phyloP scores from a whole-genome alignment of 1,140 invertebrate genomes.

The Drosophila arawakana region DNA sequence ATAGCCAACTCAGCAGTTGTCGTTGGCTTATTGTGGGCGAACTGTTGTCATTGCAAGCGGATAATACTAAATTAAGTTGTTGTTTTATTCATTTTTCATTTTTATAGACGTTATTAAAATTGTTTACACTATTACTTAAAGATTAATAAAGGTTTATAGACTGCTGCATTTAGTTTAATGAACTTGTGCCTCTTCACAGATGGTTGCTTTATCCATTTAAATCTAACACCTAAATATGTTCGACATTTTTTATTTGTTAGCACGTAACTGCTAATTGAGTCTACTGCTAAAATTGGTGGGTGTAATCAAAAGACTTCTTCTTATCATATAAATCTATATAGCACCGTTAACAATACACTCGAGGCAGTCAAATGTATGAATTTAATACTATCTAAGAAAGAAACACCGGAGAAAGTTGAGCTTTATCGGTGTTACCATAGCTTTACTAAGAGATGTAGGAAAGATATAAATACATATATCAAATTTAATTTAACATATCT shows the following conservation, averaged over 20 bases:
- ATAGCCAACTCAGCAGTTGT: constrained; percentile 44
- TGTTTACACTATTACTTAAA: neutral
- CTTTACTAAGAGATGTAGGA: too few relatives aligned
- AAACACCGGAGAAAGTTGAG: too few relatives aligned
- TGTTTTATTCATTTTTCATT: constrained; percentile 11
- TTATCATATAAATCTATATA: too few relatives aligned
- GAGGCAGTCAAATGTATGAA: too few relatives aligned
- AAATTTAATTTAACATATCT: too few relatives aligned
- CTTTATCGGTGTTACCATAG: too few relatives aligned
- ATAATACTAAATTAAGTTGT: constrained; percentile 44
- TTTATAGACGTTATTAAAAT: constrained; percentile 17
- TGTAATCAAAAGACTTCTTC: neutral
- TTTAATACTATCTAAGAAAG: too few relatives aligned
- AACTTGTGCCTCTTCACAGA: neutral
- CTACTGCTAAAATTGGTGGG: constrained; percentile 12
- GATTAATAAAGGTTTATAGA: neutral
- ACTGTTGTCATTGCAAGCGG: constrained; percentile 29
- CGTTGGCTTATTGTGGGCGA: constrained; percentile 47
- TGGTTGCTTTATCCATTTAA: constrained; percentile 8
- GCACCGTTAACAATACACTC: too few relatives aligned
- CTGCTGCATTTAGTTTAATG: constrained; percentile 11
- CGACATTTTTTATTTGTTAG: constrained; percentile 22
- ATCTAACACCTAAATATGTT: constrained; percentile 16
- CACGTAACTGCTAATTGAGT: constrained; percentile 25
- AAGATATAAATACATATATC: too few relatives aligned